Percentiles rank a stretch among this genome's conserved stretches.
These are phyloP conservation scores for Paralichthys olivaceus DNA, from an alignment of 2,113 vertebrate species.

Conservation along the genomic window DNA sequence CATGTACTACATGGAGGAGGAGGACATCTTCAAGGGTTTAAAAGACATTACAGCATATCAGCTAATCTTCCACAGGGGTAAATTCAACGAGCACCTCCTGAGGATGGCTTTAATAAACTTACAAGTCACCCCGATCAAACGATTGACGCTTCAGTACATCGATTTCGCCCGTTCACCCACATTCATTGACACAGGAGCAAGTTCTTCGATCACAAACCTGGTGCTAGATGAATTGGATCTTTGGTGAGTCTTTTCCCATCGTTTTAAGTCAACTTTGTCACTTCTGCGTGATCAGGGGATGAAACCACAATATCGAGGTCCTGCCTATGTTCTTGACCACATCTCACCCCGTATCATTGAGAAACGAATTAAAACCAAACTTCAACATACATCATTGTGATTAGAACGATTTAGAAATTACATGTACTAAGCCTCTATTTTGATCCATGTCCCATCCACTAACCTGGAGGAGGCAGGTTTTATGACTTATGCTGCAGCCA, in stretches of 20 bases:
- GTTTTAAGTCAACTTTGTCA: not conserved
- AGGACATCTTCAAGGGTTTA: conserved; percentile 83
- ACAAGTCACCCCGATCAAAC: conserved; percentile 65
- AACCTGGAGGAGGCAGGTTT: no score
- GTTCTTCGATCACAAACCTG: conserved; percentile 71
- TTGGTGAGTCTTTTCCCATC: conserved; percentile 71
- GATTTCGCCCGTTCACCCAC: conserved; percentile 87
- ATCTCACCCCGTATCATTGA: no score
- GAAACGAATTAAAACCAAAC: no score
- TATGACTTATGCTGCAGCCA: no score
- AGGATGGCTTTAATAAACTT: conserved; percentile 82
- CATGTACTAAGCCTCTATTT: no score
- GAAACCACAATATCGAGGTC: no score
- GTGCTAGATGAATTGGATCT: conserved; percentile 79
- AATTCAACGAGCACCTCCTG: conserved; percentile 87
- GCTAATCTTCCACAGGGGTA: conserved; percentile 86
- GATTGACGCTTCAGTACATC: conserved; percentile 81
- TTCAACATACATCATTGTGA: no score
- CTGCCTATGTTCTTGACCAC: no score
- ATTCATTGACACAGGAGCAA: conserved; percentile 51
- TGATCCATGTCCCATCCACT: no score
- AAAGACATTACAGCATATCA: conserved; percentile 56
- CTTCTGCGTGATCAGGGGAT: no score
- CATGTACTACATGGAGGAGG: conserved; percentile 77
- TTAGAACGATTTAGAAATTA: no score